Conservation (phyloP, 2,797 vertebrate genomes). For the Carcharodon carcharias region DNA sequence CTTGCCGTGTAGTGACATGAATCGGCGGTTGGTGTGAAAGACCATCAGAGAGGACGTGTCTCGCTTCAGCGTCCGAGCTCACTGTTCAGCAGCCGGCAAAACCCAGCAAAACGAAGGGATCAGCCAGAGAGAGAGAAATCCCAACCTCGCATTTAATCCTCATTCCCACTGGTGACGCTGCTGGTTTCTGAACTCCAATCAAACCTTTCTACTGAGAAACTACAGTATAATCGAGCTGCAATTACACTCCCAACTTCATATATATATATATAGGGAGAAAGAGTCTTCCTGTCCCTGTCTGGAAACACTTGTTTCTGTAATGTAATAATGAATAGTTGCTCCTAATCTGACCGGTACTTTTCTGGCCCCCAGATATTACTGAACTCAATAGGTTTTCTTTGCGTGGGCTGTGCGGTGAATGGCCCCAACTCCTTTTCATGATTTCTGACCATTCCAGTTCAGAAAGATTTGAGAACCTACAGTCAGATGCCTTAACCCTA, state of each 20-base stretch:
- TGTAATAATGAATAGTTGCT: too few species aligned
- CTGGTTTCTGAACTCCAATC: neutral
- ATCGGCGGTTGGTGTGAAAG: neutral
- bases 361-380: neutral
- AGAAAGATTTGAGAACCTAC: neutral
- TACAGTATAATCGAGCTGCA: neutral
- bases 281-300: neutral
- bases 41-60: neutral
- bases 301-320: neutral
- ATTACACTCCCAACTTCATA: neutral
- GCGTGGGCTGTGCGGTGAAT: neutral
- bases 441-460: neutral
- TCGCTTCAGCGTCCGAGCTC: neutral
- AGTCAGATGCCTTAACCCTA: neutral
- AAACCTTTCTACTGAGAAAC: neutral
- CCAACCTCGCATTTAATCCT: neutral
- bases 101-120: neutral
- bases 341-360: neutral
- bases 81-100: neutral
- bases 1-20: neutral
- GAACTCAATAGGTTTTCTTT: neutral
- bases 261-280: neutral
- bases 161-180: neutral
- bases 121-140: neutral
- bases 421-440: neutral